These are phyloP conservation scores for Odocoileus virginianus DNA, from an alignment of 2,113 vertebrate genomes.

Conservation along the genomic window DNA sequence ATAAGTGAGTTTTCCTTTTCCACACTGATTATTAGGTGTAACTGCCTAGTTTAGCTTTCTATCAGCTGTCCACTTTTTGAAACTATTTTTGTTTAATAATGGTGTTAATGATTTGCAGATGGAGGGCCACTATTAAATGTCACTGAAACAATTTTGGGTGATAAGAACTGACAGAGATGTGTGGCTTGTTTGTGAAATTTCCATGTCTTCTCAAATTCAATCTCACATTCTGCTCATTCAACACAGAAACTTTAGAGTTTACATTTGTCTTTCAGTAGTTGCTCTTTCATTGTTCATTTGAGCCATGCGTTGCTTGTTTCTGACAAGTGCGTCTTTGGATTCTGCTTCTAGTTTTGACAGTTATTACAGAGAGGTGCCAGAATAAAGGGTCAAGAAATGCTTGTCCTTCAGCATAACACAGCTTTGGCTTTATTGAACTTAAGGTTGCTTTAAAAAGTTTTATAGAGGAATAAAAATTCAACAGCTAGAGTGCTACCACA, in stretches of 20 bases:
- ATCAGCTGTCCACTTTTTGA: background rate
- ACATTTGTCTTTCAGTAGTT: background rate
- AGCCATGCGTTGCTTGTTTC: background rate
- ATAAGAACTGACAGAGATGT: background rate
- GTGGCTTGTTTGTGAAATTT: background rate
- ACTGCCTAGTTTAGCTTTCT: background rate
- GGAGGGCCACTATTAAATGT: background rate
- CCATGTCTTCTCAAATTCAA: background rate
- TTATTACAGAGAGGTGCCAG: background rate
- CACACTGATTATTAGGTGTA: background rate
- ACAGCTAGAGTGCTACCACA: background rate
- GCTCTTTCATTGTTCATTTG: background rate
- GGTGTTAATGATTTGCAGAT: slow-evolving; percentile 2
- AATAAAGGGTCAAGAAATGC: background rate
- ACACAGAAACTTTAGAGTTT: background rate
- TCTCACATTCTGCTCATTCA: background rate
- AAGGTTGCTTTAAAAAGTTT: background rate
- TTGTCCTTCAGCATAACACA: background rate
- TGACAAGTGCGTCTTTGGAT: background rate
- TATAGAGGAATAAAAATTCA: background rate
- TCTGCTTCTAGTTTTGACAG: background rate
- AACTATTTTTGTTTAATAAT: background rate
- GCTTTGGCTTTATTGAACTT: background rate
- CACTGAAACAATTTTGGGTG: background rate
- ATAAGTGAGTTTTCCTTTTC: background rate